Evolutionary conservation across 1,140 invertebrate genomes (phyloP), one percentile per base, ranked within the genome.

Genomic region (Cardiocondyla obscurior): DNA sequence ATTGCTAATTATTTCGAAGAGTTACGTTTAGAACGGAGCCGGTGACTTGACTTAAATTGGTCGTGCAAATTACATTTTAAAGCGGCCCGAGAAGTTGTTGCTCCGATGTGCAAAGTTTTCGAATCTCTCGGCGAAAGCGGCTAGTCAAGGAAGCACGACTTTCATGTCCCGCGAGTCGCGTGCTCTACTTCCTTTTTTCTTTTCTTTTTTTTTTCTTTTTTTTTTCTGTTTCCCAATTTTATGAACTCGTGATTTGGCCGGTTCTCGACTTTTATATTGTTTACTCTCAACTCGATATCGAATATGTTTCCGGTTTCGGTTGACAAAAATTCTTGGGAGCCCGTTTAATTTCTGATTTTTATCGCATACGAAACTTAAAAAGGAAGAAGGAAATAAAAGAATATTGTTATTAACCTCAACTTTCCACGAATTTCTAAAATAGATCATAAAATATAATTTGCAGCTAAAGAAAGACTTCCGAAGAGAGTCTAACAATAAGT

Each of bases 1-100:
- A 46, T 79, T 79, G 62, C 74, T 79, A 79, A 79, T 79, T 79
- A 79, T 79, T 79, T 79, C 74, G 49, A 69, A 53, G 46, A 79
- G 62, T 79, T 79, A 67, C 74, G 74, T 22, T 67, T 55, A 67
- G 39, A 67, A 51, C 46, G 33, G n/a, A 19, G 25, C 62, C 25
- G 62, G 33, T 36, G 73, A 76, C 74, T 44, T 53, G 60, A 77
- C 74, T 79, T 79, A 79, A 79, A 69, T 79, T 79, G 62, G 60
- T 55, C 74, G 62, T 53, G 74, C 74, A 53, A 79, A 79, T 79
- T 79, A 79, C 60, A 53, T 79, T 79, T 79, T 79, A 67, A 69
- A 79, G 12, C 46, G 33, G 46, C 16, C 36, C 74, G 39, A 55
- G 62, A 79, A 79, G 62, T 79, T 69, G 74, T 53, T 65, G 22